These are phyloP conservation scores for Tachycineta bicolor DNA, from an alignment of 2,113 vertebrate species.

Conservation along the genomic window DNA sequence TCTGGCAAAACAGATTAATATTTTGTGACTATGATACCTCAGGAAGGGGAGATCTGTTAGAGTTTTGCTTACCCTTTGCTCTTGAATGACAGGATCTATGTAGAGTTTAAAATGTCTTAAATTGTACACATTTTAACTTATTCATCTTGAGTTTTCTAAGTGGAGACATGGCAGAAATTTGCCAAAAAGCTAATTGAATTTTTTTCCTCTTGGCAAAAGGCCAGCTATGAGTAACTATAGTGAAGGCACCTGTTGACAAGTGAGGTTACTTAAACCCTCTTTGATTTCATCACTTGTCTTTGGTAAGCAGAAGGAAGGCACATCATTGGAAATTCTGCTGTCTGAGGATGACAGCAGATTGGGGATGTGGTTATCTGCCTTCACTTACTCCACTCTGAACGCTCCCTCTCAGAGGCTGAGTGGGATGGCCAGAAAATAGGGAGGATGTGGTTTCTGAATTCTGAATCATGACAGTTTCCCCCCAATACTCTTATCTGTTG, in stretches of 20 bases:
- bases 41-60: background rate
- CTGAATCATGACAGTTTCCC: constrained; percentile 41
- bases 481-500: constrained; percentile 7
- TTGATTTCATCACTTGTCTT: constrained; percentile 33
- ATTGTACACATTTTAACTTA: background rate
- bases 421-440: constrained; percentile 23
- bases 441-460: constrained; percentile 61
- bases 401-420: constrained; percentile 27
- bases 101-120: background rate
- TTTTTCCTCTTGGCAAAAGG: background rate
- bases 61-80: background rate
- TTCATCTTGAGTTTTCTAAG: background rate
- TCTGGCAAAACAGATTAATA: background rate
- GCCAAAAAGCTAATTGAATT: background rate
- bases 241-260: background rate
- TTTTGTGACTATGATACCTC: background rate
- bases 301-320: constrained; percentile 29
- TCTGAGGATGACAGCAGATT: background rate
- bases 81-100: background rate
- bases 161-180: background rate
- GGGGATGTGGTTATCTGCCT: constrained; percentile 40
- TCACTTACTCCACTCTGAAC: background rate
- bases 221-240: background rate
- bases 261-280: background rate
- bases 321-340: constrained; percentile 35